Conservation (phyloP, 2,888 invertebrate species). For the Coenonympha glycerion region DNA sequence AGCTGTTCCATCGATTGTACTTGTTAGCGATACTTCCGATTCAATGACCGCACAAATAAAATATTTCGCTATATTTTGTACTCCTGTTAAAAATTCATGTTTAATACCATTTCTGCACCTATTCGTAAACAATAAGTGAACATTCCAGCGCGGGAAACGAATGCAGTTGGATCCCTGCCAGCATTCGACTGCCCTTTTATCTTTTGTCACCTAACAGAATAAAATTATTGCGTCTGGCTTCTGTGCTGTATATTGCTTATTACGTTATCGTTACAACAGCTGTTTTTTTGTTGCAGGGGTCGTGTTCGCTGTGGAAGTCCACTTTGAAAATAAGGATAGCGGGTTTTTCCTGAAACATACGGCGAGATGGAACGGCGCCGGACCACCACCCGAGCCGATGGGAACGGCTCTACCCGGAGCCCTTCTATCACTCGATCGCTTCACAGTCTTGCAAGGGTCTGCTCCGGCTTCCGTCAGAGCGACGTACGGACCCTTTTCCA, state of each 20-base stretch:
- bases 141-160: slow-evolving; percentile 45
- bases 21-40: slow-evolving; percentile 1
- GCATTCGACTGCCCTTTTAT: slow-evolving; percentile 57
- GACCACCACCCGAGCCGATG: slow-evolving; percentile 65
- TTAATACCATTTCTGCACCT: slow-evolving; percentile 30
- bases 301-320: slow-evolving; percentile 86
- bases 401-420: slow-evolving; percentile 78
- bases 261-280: slow-evolving; percentile 34
- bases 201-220: slow-evolving; percentile 40
- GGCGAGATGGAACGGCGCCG: slow-evolving; percentile 80
- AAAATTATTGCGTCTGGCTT: slow-evolving; percentile 47
- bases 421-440: slow-evolving; percentile 88
- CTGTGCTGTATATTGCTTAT: slow-evolving; percentile 35
- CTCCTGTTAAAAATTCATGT: slow-evolving; percentile 15
- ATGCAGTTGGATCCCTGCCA: slow-evolving; percentile 60
- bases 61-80: not conserved
- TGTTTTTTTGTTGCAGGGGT: slow-evolving; percentile 73
- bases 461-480: slow-evolving; percentile 94
- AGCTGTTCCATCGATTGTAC: slow-evolving; percentile 22
- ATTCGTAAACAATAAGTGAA: slow-evolving; percentile 53
- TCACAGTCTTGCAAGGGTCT: slow-evolving; percentile 93
- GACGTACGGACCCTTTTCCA: slow-evolving; percentile 95
- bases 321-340: slow-evolving; percentile 93
- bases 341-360: slow-evolving; percentile 92
- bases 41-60: not conserved